These are phyloP conservation scores for Sclerodermus sp. DNA, from an alignment of 2,888 invertebrate genomes.

Conservation along the genomic window DNA sequence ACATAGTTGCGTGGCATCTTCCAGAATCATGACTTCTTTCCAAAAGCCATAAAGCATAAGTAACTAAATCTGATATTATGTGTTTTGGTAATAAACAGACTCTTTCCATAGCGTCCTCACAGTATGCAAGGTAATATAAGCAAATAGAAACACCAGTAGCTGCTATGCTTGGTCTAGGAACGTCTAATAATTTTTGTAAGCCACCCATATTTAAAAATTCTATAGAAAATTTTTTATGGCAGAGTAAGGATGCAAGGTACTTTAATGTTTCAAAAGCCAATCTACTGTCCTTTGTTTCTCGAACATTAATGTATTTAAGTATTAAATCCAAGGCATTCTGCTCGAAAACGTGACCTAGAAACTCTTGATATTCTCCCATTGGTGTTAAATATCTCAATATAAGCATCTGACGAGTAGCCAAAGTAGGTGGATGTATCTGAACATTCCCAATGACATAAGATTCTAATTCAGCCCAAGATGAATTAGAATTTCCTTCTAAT, in stretches of 20 bases:
- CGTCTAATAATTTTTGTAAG: conserved; percentile 80
- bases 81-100: conserved; percentile 84
- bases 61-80: conserved; percentile 76
- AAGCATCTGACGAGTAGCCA: conserved; percentile 88
- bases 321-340: conserved; percentile 89
- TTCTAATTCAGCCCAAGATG: conserved; percentile 90
- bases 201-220: conserved; percentile 92
- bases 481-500: conserved; percentile 63
- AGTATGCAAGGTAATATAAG: conserved; percentile 94
- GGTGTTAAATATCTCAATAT: conserved; percentile 93
- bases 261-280: conserved; percentile 95
- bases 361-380: conserved; percentile 98
- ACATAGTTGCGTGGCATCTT: conserved; percentile 97
- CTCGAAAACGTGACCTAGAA: conserved; percentile 90
- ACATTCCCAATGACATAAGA: conserved; percentile 87
- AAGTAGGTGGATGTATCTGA: conserved; percentile 85
- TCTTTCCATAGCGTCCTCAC: conserved; percentile 96
- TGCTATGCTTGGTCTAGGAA: conserved; percentile 91
- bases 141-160: conserved; percentile 96
- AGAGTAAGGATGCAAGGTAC: conserved; percentile 90
- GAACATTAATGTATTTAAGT: conserved; percentile 85
- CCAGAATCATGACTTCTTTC: conserved; percentile 97
- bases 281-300: conserved; percentile 85
- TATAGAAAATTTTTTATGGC: conserved; percentile 97
- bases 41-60: conserved; percentile 91